Percentiles rank a stretch among this genome's conserved stretches.
These are phyloP conservation scores for Phalera bucephala DNA, from an alignment of 2,888 invertebrate genomes.

Conservation along the genomic window DNA sequence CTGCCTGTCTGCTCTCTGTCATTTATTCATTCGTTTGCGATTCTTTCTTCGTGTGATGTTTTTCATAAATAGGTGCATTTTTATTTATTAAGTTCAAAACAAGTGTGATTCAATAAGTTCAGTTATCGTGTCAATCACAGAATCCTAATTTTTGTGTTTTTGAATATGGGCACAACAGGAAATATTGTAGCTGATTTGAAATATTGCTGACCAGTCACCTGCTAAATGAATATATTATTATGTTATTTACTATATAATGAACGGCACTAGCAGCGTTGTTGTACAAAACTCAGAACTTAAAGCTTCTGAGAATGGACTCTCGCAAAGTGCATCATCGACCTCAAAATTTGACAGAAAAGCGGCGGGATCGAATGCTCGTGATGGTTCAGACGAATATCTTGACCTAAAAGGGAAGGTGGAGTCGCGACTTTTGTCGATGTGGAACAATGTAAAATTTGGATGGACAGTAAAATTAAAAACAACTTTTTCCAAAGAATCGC, in stretches of 20 bases:
- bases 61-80: too few relatives aligned
- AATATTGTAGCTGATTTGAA: too few relatives aligned
- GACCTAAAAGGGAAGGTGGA: constrained; percentile 91
- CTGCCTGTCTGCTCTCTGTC: too few relatives aligned
- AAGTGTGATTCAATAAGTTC: too few relatives aligned
- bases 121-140: too few relatives aligned
- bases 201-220: constrained; percentile 22
- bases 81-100: too few relatives aligned
- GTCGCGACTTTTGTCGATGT: constrained; percentile 92
- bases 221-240: constrained; percentile 5
- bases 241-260: constrained; percentile 49
- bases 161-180: too few relatives aligned
- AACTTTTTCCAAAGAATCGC: constrained; percentile 91
- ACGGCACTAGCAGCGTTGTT: constrained; percentile 53
- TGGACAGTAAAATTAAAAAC: constrained; percentile 92
- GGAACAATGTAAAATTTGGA: constrained; percentile 96
- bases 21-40: too few relatives aligned
- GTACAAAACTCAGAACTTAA: constrained; percentile 49
- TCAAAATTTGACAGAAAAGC: constrained; percentile 46
- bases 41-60: too few relatives aligned
- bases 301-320: constrained; percentile 42
- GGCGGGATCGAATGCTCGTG: constrained; percentile 56
- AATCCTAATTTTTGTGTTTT: too few relatives aligned
- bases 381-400: constrained; percentile 64
- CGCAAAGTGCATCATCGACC: constrained; percentile 38